A percentile compares a stretch with the other conserved stretches of the same genome.
These are phyloP conservation scores for Pyrgus malvae DNA, from an alignment of 2,888 invertebrate genomes.

Conservation along the genomic window DNA sequence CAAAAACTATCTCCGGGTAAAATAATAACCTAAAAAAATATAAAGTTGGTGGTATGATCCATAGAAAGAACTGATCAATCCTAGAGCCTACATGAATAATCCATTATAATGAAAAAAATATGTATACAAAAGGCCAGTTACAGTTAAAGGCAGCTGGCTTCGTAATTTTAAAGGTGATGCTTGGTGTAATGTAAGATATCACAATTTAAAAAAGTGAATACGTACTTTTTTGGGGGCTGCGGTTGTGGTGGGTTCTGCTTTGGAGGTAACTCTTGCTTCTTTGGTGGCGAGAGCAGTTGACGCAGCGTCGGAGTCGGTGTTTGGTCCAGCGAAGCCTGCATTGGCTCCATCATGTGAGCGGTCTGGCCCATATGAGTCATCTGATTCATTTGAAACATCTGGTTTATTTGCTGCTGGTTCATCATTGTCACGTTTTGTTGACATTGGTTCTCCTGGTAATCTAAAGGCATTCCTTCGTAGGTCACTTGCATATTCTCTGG, in stretches of 20 bases:
- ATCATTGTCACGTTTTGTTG: background rate
- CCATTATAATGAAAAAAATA: too few species aligned
- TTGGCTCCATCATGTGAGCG: background rate
- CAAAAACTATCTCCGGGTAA: too few species aligned
- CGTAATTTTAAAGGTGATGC: too few species aligned
- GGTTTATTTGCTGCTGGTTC: background rate
- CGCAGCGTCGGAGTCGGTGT: background rate
- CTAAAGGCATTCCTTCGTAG: background rate
- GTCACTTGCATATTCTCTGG: background rate
- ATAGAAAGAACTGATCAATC: too few species aligned
- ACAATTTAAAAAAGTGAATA: background rate
- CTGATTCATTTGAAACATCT: background rate
- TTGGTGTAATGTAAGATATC: too few species aligned
- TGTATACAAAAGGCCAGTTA: too few species aligned
- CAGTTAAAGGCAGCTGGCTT: too few species aligned
- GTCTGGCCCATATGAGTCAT: background rate
- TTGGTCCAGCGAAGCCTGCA: background rate
- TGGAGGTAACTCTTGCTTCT: too few species aligned
- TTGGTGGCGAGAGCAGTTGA: background rate
- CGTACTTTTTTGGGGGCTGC: background rate
- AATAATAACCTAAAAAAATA: too few species aligned
- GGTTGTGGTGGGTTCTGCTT: too few species aligned
- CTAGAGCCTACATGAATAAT: too few species aligned
- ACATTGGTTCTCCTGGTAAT: background rate
- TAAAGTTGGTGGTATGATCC: too few species aligned